These are phyloP conservation scores for Saccopteryx bilineata DNA, from an alignment of 2,113 vertebrate species.

Conservation along the genomic window DNA sequence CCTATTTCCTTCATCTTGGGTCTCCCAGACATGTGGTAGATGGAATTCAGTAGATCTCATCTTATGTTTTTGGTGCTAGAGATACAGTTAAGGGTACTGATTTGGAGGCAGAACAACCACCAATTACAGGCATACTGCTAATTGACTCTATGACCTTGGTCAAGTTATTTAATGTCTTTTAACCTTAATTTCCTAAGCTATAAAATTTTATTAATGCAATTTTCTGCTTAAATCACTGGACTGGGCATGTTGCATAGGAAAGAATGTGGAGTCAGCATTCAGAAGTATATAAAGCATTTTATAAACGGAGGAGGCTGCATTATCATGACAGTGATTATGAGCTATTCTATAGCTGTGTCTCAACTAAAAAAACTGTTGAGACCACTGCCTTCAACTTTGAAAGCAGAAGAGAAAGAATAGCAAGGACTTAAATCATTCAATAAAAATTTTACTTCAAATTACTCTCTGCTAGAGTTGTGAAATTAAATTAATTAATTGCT, in stretches of 20 bases:
- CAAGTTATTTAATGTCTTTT: slow-evolving; percentile 12
- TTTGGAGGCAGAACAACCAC: not conserved
- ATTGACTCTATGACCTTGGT: not conserved
- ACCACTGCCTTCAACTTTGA: not conserved
- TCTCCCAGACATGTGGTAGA: not conserved
- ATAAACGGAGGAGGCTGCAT: not conserved
- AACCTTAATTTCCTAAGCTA: not conserved
- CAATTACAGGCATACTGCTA: not conserved
- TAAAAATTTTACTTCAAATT: not conserved
- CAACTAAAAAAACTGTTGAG: not conserved
- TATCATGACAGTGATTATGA: not conserved
- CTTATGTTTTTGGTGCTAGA: not conserved
- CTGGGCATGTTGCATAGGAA: not conserved
- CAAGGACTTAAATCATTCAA: not conserved
- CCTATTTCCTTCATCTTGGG: not conserved
- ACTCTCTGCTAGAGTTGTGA: not conserved
- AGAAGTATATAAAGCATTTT: slow-evolving; percentile 10
- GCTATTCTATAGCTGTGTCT: not conserved
- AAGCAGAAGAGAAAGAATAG: not conserved
- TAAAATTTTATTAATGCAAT: not conserved
- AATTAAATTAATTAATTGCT: slow-evolving; percentile 12
- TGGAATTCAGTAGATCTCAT: not conserved
- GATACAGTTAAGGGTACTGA: not conserved
- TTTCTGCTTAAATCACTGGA: not conserved
- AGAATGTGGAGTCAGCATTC: not conserved